Conservation (phyloP, 2,888 invertebrate genomes). For the Proisotoma minuta region DNA sequence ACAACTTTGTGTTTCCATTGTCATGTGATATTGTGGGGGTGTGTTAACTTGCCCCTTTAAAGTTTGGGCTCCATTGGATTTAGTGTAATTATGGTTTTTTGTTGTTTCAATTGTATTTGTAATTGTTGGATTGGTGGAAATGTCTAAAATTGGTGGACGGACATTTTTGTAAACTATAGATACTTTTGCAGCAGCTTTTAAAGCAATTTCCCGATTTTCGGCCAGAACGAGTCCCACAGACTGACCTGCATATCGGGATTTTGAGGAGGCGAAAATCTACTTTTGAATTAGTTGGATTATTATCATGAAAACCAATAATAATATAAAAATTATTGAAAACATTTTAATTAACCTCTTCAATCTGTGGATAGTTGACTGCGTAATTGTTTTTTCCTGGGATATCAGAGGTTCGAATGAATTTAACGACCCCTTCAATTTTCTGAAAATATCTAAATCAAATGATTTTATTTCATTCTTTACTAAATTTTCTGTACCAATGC, state of each 20-base stretch:
- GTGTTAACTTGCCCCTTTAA: conserved; percentile 56
- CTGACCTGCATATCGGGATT: conserved; percentile 50
- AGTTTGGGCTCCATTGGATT: conserved; percentile 47
- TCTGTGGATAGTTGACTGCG: conserved; percentile 16
- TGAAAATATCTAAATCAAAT: conserved; percentile 49
- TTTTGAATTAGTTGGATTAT: too few relatives aligned
- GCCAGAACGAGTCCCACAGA: conserved; percentile 51
- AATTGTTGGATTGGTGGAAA: neutral
- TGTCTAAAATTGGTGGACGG: conserved; percentile 39
- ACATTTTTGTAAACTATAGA: conserved; percentile 17
- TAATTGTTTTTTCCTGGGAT: conserved; percentile 65
- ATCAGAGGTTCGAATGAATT: conserved; percentile 63
- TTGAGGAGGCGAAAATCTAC: conserved; percentile 49
- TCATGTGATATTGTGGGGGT: conserved; percentile 66
- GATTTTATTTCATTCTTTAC: neutral
- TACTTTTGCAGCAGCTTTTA: conserved; percentile 46
- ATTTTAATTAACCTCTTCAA: conserved; percentile 16
- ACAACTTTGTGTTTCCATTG: conserved; percentile 67
- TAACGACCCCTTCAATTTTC: conserved; percentile 62
- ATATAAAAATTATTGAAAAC: neutral
- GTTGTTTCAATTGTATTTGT: neutral
- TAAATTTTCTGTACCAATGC: conserved; percentile 49
- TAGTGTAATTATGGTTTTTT: neutral
- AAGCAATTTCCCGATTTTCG: conserved; percentile 47
- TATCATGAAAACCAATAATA: neutral